Conservation (phyloP, 1,140 invertebrate species). For the Lepidurus couesii region DNA sequence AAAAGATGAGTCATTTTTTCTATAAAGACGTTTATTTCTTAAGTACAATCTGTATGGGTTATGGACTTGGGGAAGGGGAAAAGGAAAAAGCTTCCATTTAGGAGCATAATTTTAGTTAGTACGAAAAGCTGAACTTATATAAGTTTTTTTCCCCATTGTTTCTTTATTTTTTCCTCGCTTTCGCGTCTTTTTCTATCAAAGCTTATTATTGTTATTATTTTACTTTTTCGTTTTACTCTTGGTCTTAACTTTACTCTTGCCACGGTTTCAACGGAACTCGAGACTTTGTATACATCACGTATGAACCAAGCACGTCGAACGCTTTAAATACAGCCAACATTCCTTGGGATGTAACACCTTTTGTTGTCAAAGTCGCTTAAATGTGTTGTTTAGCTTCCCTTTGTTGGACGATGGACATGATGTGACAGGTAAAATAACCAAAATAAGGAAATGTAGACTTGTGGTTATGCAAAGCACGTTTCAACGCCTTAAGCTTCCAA, state of each 20-base stretch:
- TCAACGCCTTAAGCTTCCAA: too few species aligned
- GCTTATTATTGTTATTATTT: conserved; percentile 6
- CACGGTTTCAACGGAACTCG: neutral
- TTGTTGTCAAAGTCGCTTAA: neutral
- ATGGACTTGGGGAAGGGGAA: conserved; percentile 3
- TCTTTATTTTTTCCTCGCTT: neutral
- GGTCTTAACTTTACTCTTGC: neutral
- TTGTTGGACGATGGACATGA: neutral
- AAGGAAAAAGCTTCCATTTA: neutral
- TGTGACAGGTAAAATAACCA: neutral
- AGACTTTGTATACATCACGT: neutral
- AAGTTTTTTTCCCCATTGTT: neutral
- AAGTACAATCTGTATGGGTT: conserved; percentile 7
- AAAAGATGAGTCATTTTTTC: conserved; percentile 19
- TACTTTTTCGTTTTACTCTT: neutral
- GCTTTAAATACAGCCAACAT: conserved; percentile 3
- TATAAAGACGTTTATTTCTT: conserved; percentile 7
- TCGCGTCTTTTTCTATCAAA: neutral
- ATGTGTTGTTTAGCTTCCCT: neutral
- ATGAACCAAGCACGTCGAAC: conserved; percentile 4
- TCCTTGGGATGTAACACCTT: neutral
- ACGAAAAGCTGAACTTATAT: neutral
- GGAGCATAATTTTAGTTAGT: neutral
- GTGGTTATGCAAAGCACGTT: too few species aligned
- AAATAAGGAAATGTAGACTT: too few species aligned